Evolutionary conservation across 2,113 vertebrate species (phyloP), one percentile per base, ranked within the genome.

Genomic region (Vidua chalybeata): DNA sequence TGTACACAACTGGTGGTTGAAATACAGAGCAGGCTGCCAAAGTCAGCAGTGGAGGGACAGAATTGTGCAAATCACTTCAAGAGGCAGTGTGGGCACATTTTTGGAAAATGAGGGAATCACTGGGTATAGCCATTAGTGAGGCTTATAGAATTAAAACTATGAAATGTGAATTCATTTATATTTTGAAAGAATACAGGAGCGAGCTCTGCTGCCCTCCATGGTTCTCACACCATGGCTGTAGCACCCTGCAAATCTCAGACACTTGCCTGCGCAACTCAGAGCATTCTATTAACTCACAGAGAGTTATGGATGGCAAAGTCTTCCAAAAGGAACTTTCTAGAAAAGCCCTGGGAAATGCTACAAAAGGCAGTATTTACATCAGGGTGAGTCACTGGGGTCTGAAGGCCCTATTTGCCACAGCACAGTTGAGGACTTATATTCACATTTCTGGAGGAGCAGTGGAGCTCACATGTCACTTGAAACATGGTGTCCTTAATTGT

Each of bases 41-140:
- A 96, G 77, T 97, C 97, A 98, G 97, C 97, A 97, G 68, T 78
- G 91, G 91, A 96, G 92, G 77, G 82, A 94, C 96, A 91, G 93
- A 84, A 83, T 87, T 43, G 89, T 96, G 96, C 96, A 97, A 97
- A 97, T 97, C 97, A 93, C 94, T 96, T 93, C 79, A 83, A 93
- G 81, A 94, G 92, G 93, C 73, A 96, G 63, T 4, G 18, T 4
- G 90, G 96, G 89, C 95, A 96, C 97, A 97, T 97, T 97, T 98
- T 95, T 98, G 88, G 97, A 97, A 97, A 97, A 92, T 97, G 96
- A 97, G 94, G 61, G 72, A 97, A 97, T 97, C 87, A 68, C 89
- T 96, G 97, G 96, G 96, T 96, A 97, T 71, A 96, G 75, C 93
- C 94, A 91, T 97, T 97, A 97, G 91, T 69, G 97, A 97, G 93